A percentile compares a stretch with the other conserved stretches of the same genome.
phyloP scores from a whole-genome alignment of 1,140 invertebrate genomes.

The Platyscapa corneri region DNA sequence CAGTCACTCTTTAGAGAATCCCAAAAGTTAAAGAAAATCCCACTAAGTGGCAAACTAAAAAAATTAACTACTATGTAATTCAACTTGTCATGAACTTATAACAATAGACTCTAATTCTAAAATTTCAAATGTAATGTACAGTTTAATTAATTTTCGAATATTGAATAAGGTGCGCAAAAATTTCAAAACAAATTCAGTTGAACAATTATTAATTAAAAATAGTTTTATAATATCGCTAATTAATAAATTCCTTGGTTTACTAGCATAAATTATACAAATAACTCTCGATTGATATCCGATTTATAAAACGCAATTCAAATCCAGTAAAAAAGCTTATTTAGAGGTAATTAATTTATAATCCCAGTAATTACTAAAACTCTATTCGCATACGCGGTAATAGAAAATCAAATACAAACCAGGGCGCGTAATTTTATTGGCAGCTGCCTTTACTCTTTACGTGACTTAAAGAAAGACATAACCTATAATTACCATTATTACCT shows the following conservation, averaged over 20 bases:
- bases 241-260: neutral
- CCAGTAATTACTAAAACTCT: neutral
- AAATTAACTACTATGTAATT: no score
- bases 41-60: no score
- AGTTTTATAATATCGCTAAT: conserved; percentile 9
- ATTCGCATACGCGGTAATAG: neutral
- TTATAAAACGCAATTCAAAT: neutral
- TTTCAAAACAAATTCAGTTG: neutral
- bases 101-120: no score
- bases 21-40: no score
- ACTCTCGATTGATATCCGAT: neutral
- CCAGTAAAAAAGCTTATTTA: neutral
- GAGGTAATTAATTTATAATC: neutral
- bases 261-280: neutral
- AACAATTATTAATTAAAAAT: neutral
- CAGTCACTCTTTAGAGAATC: no score
- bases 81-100: no score
- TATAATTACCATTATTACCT: conserved; percentile 36
- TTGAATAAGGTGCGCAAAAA: neutral
- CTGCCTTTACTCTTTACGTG: neutral
- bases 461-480: neutral
- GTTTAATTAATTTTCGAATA: no score
- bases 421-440: neutral
- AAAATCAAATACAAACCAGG: neutral
- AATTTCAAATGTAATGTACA: no score